Base-by-base conservation (phyloP, 2,113 vertebrate genomes). In the Azemiops feae region DNA sequence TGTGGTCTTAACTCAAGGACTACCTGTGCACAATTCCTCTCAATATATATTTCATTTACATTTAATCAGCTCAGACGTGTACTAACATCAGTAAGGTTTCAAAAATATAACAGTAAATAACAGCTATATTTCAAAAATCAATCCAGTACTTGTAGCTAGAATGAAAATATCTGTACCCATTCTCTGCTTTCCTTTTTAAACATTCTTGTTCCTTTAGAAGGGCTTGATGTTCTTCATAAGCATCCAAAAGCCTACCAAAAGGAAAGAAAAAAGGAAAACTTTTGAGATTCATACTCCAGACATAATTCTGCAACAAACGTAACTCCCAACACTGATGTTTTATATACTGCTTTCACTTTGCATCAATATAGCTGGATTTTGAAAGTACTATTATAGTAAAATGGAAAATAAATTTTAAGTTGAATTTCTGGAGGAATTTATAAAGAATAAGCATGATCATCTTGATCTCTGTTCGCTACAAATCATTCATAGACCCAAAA, bases 121-220 rank as follows among this genome's bases (percentile, higher is more conserved):
- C 16, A 39, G 16, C 25, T n/a, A 64, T 39, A 8, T 11, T 81
- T 43, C 14, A 85, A 14, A 52, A 23, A 85, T 8, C 74, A 86
- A 45, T 54, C 25, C 2, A 23, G 54, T 20, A 7, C 16, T 91
- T 9, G 25, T 22, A 43, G 34, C 16, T 16, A 39, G 7, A 52
- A 5, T 18, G 4, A 1, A 20, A 85, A 0, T 2, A 4, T 50
- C 0, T 98, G 93, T 98, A 99, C 97, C 99, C 99, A 54, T 99
- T 99, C 97, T 99, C 99, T 0, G 99, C 98, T 95, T 99, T 99
- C 96, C 98, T 98, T 96, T 99, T 99, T 30, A 98, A 87, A 9
- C 98, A 96, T n/a, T 99, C 99, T 45, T 98, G 98, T 96, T 99
- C 99, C 97, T 98, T 99, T 60, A 98, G 96, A 85, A 99, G 98